Conservation (phyloP, 2,888 invertebrate genomes). For the Trachelus troglodyta region DNA sequence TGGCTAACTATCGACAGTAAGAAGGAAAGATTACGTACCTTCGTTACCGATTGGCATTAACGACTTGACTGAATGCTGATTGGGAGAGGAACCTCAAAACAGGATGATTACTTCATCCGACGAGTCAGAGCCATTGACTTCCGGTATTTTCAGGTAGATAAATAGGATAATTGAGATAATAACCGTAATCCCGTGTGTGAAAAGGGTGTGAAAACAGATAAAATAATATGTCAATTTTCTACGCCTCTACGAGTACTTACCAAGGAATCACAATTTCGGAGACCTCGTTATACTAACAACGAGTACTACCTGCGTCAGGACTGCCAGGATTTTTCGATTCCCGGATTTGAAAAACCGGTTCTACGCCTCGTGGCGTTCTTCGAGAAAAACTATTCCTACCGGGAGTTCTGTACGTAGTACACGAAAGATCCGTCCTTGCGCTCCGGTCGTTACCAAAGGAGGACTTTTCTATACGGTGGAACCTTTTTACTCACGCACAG, state of each 20-base stretch:
- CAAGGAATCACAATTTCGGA: neutral
- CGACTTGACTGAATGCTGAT: neutral
- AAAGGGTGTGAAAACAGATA: neutral
- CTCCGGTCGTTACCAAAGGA: neutral
- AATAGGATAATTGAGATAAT: conserved; percentile 10
- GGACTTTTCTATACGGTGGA: neutral
- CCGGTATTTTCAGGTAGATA: conserved; percentile 12
- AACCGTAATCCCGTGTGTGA: neutral
- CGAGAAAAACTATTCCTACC: neutral
- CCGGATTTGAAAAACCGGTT: neutral
- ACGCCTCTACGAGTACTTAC: neutral
- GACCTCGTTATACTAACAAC: neutral
- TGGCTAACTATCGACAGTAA: neutral
- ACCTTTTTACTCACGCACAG: neutral
- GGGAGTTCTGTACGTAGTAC: neutral
- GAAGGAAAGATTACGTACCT: neutral
- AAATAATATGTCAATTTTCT: neutral
- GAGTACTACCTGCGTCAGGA: neutral
- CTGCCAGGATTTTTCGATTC: neutral
- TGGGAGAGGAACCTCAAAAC: neutral
- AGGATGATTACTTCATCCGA: neutral
- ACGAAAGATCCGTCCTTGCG: neutral
- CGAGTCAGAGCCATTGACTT: neutral
- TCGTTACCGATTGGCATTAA: neutral
- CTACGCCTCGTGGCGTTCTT: neutral